Conservation (phyloP, 1,140 invertebrate species). For the Centruroides vittatus region DNA sequence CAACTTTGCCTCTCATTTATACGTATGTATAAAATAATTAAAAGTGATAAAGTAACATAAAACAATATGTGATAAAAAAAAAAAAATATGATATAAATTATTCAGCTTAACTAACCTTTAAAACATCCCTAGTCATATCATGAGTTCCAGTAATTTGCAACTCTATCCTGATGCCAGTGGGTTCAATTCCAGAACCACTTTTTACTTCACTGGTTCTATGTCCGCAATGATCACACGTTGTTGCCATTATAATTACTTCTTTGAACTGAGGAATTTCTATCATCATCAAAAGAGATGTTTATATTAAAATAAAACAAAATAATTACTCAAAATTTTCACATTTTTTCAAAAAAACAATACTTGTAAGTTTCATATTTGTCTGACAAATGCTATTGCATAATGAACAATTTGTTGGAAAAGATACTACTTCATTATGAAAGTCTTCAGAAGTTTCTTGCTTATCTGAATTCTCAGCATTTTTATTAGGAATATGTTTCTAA, state of each 20-base stretch:
- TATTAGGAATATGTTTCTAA: slow-evolving; percentile 22
- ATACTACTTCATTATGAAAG: slow-evolving; percentile 61
- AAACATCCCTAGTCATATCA: slow-evolving; percentile 80
- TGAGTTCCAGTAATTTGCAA: slow-evolving; percentile 52
- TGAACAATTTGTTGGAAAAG: slow-evolving; percentile 77
- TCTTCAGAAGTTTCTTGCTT: slow-evolving; percentile 32
- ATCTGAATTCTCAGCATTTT: slow-evolving; percentile 27
- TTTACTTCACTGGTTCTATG: slow-evolving; percentile 89
- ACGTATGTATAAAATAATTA: too few species aligned
- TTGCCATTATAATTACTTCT: slow-evolving; percentile 92
- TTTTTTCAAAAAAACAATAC: slow-evolving; percentile 18
- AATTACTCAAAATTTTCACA: neutral
- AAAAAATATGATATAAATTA: neutral
- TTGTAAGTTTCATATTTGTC: neutral
- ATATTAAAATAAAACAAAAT: slow-evolving; percentile 3
- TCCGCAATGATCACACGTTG: slow-evolving; percentile 78
- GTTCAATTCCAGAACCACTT: slow-evolving; percentile 77
- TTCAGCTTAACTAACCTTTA: slow-evolving; percentile 49
- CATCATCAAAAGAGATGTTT: slow-evolving; percentile 11
- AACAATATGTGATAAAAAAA: neutral
- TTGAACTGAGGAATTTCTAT: slow-evolving; percentile 91
- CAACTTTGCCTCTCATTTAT: too few species aligned
- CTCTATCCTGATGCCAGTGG: slow-evolving; percentile 60
- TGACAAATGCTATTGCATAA: slow-evolving; percentile 58
- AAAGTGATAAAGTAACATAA: too few species aligned